Conservation (phyloP, 2,113 vertebrate species). For the Spea multiplicata region DNA sequence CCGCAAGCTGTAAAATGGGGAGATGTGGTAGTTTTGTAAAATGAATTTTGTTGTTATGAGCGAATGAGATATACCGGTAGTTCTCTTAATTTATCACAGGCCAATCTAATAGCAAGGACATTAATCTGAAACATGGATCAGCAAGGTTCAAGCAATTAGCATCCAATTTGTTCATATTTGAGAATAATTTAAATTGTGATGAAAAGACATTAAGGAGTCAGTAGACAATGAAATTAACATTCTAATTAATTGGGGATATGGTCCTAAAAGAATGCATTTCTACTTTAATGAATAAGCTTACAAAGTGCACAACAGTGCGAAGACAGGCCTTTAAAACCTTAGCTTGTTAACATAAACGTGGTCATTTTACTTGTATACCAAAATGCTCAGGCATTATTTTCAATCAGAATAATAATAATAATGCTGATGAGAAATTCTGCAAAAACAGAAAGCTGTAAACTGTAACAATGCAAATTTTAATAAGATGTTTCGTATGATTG, state of each 20-base stretch:
- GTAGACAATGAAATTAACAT: conserved; percentile 45
- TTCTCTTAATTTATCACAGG: conserved; percentile 12
- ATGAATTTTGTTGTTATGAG: neutral
- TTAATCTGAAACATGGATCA: conserved; percentile 31
- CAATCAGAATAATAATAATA: neutral
- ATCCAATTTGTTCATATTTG: conserved; percentile 38
- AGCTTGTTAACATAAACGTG: neutral
- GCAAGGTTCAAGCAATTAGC: conserved; percentile 17
- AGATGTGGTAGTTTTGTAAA: neutral
- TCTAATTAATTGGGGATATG: conserved; percentile 39
- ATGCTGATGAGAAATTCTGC: no score
- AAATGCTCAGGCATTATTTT: neutral
- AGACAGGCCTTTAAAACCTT: neutral
- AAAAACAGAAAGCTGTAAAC: no score
- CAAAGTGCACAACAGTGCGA: neutral
- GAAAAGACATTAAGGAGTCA: conserved; percentile 43
- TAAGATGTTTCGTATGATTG: neutral
- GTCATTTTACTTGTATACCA: neutral
- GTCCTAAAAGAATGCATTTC: conserved; percentile 26
- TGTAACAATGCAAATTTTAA: neutral
- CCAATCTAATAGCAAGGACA: conserved; percentile 16
- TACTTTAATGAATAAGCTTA: conserved; percentile 14
- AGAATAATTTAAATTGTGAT: conserved; percentile 39
- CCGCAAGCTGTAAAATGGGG: neutral
- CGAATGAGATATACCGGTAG: neutral